These are phyloP conservation scores for Rhopalosiphum padi DNA, from an alignment of 1,140 invertebrate species.

Conservation along the genomic window DNA sequence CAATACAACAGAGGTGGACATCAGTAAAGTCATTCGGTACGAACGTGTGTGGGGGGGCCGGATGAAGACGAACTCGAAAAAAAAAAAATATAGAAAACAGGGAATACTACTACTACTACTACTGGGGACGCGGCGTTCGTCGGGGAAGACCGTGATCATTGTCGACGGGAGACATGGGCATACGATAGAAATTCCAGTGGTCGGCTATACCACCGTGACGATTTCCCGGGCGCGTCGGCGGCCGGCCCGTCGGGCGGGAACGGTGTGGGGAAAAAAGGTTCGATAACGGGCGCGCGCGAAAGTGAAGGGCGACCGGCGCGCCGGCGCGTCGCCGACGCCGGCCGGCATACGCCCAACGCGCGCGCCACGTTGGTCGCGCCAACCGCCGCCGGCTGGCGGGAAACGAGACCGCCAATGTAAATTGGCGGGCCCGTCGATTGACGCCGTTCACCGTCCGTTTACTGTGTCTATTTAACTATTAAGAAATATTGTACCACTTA, in stretches of 20 bases:
- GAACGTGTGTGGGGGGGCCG: background rate
- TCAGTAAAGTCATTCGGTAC: background rate
- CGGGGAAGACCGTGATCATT: background rate
- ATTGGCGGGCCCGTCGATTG: background rate
- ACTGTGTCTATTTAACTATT: background rate
- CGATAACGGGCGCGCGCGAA: conserved; percentile 51
- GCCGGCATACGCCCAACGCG: conserved; percentile 56
- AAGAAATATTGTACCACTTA: conserved; percentile 27
- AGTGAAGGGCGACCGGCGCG: conserved; percentile 32
- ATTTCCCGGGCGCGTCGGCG: background rate
- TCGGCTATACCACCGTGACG: background rate
- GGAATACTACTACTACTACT: background rate
- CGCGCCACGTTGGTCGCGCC: conserved; percentile 49
- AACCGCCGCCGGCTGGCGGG: conserved; percentile 32
- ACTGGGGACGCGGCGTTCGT: background rate
- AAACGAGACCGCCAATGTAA: background rate
- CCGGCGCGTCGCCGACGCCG: conserved; percentile 47
- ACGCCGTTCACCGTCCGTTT: background rate
- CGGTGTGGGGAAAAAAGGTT: conserved; percentile 37
- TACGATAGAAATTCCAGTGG: background rate
- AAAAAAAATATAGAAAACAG: background rate
- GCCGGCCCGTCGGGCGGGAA: too few species aligned
- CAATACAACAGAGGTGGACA: background rate
- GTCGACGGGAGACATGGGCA: background rate
- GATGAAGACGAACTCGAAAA: background rate